Percentiles rank a stretch among this genome's conserved stretches.
Conservation (phyloP, 2,797 vertebrate species). For the Kryptolebias ocellatus region DNA sequence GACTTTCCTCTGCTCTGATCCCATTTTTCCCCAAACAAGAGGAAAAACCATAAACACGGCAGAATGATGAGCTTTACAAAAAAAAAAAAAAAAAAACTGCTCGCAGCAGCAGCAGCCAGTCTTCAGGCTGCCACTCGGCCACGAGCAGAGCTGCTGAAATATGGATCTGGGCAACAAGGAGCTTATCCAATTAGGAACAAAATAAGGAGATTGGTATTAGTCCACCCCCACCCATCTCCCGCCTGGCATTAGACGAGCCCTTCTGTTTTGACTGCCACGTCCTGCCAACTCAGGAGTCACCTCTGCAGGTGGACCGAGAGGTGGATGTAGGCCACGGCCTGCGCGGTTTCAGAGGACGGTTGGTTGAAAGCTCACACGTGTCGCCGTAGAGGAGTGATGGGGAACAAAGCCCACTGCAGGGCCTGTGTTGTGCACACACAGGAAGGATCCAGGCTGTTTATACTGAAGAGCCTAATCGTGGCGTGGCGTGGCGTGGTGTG, state of each 20-base stretch:
- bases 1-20: constrained; percentile 31
- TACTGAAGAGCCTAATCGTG: constrained; percentile 55
- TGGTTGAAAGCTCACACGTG: constrained; percentile 13
- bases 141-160: constrained; percentile 66
- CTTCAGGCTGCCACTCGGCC: constrained; percentile 49
- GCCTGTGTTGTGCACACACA: constrained; percentile 73
- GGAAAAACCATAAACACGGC: constrained; percentile 58
- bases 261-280: constrained; percentile 71
- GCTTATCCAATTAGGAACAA: constrained; percentile 78
- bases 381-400: constrained; percentile 49
- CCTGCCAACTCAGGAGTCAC: constrained; percentile 64
- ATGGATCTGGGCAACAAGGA: constrained; percentile 74
- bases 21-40: constrained; percentile 28
- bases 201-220: constrained; percentile 77
- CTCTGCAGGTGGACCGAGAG: constrained; percentile 26
- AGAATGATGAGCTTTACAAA: constrained; percentile 54
- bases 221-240: constrained; percentile 53
- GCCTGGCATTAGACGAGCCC: constrained; percentile 69
- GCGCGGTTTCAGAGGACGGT: constrained; percentile 34
- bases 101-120: constrained; percentile 53
- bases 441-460: constrained; percentile 67
- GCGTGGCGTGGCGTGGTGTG: not conserved
- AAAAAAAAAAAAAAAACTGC: constrained; percentile 31
- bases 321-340: constrained; percentile 46
- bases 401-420: constrained; percentile 64